A percentile compares a stretch with the other conserved stretches of the same genome.
Evolutionary conservation across 2,888 invertebrate genomes (phyloP).

Genomic region (Thymelicus acteon): DNA sequence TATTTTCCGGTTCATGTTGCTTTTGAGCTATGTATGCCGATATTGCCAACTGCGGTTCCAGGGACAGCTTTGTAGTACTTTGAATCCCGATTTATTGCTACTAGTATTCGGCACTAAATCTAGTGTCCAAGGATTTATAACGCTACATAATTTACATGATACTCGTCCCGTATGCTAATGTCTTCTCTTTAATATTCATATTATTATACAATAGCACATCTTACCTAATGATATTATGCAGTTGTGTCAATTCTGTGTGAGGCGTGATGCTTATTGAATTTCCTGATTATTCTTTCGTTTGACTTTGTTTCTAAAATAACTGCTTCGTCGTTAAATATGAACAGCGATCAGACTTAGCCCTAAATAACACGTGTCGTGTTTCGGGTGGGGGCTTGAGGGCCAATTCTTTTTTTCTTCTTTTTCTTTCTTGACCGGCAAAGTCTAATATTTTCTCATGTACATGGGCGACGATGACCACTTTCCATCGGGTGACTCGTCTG

Average conservation of each 20-base stretch:
- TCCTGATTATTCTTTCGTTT: background rate
- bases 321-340: no score
- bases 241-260: background rate
- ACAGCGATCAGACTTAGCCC: no score
- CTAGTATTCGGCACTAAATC: conserved; percentile 9
- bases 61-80: conserved; percentile 6
- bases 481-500: no score
- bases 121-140: conserved; percentile 3
- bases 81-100: conserved; percentile 20
- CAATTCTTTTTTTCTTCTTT: no score
- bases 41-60: conserved; percentile 4
- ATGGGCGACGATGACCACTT: no score
- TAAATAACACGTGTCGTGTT: no score
- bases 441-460: no score
- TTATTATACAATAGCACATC: background rate
- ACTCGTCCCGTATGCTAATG: background rate
- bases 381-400: no score
- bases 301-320: no score
- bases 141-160: conserved; percentile 1
- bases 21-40: conserved; percentile 3
- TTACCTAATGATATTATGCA: background rate
- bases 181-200: background rate
- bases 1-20: conserved; percentile 9
- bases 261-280: background rate
- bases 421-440: no score